Evolutionary conservation across 2,797 vertebrate species (phyloP).

Genomic region (Labeo calbasu): DNA sequence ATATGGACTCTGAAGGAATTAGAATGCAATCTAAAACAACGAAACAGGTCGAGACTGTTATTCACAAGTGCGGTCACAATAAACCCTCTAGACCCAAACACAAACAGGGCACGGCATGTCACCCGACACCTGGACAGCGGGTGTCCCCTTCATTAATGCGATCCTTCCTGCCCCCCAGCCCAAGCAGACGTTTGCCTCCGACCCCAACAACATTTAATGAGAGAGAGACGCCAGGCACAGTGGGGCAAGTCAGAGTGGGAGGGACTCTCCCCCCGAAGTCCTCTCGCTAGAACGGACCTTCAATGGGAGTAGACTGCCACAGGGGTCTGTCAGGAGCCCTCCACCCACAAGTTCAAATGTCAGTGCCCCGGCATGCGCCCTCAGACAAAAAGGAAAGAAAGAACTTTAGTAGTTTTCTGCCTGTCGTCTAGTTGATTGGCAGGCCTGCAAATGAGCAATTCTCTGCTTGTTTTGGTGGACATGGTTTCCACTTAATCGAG

Average conservation of each 20-base stretch:
- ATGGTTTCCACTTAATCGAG: conserved; percentile 4
- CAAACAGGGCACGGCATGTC: conserved; percentile 26
- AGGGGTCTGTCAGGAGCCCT: conserved; percentile 51
- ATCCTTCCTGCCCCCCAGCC: conserved; percentile 62
- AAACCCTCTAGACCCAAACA: conserved; percentile 47
- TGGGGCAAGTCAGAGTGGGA: conserved; percentile 59
- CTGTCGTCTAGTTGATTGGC: conserved; percentile 59
- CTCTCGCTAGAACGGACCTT: conserved; percentile 23
- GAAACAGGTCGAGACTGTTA: conserved; percentile 9
- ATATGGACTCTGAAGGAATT: neutral
- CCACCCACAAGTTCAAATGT: conserved; percentile 68
- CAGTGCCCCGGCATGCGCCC: conserved; percentile 56
- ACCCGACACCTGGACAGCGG: conserved; percentile 55
- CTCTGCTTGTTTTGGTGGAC: conserved; percentile 16
- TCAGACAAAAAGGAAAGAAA: conserved; percentile 64
- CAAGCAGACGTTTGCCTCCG: conserved; percentile 59
- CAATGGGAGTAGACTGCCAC: conserved; percentile 45
- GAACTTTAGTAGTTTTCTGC: conserved; percentile 37
- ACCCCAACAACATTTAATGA: conserved; percentile 76
- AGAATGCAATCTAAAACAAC: neutral
- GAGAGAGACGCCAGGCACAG: conserved; percentile 71
- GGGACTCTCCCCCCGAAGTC: conserved; percentile 12
- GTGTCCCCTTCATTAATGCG: conserved; percentile 61
- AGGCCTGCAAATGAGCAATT: conserved; percentile 54
- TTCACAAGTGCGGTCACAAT: conserved; percentile 21